These are phyloP conservation scores for Carettochelys insculpta DNA, from an alignment of 2,113 vertebrate species.

Conservation along the genomic window DNA sequence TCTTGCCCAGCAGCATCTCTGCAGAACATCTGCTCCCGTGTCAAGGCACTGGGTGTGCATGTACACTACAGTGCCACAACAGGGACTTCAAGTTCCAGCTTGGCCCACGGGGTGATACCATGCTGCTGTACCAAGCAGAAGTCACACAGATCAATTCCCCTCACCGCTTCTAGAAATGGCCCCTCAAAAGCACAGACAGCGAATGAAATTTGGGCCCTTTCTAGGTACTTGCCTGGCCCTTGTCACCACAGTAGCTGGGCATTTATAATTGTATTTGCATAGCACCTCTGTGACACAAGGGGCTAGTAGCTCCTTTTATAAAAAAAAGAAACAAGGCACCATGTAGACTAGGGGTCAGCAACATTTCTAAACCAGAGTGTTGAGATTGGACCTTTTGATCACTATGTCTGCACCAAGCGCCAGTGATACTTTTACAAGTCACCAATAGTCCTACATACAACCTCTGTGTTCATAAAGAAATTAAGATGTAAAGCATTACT, in stretches of 20 bases:
- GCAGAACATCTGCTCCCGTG: not conserved
- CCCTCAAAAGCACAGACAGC: not conserved
- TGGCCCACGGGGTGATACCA: not conserved
- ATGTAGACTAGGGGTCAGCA: no score
- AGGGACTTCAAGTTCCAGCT: not conserved
- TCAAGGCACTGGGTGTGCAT: not conserved
- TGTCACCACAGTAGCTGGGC: not conserved
- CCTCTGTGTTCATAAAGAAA: no score
- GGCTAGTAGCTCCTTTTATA: accelerated
- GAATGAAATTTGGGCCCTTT: not conserved
- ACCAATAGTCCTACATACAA: no score
- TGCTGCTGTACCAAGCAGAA: not conserved
- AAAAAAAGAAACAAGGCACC: accelerated
- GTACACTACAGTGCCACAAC: not conserved
- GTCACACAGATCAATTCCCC: not conserved
- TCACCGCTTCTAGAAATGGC: not conserved
- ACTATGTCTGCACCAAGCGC: no score
- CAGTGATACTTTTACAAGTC: no score
- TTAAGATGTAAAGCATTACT: no score
- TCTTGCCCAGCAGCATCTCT: not conserved
- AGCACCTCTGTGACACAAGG: not conserved
- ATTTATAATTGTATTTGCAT: not conserved
- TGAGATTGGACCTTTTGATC: no score
- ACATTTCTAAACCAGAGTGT: no score
- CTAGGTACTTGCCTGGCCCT: not conserved